These are phyloP conservation scores for Caenorhabditis afra DNA, from an alignment of 2,888 invertebrate species.

Conservation along the genomic window DNA sequence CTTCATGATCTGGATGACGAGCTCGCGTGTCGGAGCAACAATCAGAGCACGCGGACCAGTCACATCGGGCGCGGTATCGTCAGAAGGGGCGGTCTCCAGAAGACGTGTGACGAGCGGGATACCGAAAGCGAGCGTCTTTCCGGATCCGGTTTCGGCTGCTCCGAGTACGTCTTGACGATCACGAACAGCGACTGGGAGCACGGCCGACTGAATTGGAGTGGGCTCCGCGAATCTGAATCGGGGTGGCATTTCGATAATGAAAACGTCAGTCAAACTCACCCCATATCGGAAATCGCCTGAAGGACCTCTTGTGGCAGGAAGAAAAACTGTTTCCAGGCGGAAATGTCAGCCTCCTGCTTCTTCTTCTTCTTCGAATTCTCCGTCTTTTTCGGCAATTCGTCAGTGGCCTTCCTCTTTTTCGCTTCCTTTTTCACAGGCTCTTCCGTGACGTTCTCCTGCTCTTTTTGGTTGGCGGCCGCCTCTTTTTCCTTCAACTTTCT, in stretches of 20 bases:
- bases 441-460: constrained; percentile 20
- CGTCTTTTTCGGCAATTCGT: background rate
- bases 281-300: constrained; percentile 57
- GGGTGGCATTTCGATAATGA: no score
- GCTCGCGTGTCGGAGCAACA: constrained; percentile 94
- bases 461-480: constrained; percentile 11
- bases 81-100: constrained; percentile 40
- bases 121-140: constrained; percentile 97
- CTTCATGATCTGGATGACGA: constrained; percentile 93
- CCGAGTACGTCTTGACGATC: constrained; percentile 94
- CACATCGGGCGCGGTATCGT: background rate
- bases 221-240: constrained; percentile 84
- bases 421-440: constrained; percentile 9
- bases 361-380: constrained; percentile 22
- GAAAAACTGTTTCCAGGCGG: constrained; percentile 64
- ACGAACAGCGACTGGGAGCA: constrained; percentile 89
- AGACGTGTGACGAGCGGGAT: constrained; percentile 88
- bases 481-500: constrained; percentile 25
- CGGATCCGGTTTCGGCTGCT: constrained; percentile 99
- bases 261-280: constrained; percentile 68
- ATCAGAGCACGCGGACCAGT: constrained; percentile 87
- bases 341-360: constrained; percentile 20
- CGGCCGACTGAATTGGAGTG: constrained; percentile 89
- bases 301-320: constrained; percentile 63
- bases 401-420: background rate